Percentiles rank a stretch among this genome's conserved stretches.
Conservation (phyloP, 1,140 invertebrate species). For the Doryteuthis pealeii region DNA sequence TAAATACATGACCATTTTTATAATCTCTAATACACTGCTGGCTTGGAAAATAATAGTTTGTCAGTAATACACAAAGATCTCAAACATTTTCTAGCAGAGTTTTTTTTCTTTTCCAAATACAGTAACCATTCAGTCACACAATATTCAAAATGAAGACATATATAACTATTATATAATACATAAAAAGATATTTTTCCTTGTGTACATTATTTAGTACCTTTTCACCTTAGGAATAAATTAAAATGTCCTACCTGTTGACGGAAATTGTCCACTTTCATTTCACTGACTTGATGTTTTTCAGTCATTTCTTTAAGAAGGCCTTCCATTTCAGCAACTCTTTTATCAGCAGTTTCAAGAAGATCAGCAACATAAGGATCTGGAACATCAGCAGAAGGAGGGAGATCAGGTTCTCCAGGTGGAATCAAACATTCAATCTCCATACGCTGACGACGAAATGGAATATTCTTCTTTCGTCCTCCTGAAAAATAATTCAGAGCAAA, state of each 20-base stretch:
- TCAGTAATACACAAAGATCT: too few species aligned
- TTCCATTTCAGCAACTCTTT: conserved; percentile 52
- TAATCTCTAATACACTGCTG: too few species aligned
- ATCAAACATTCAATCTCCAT: conserved; percentile 58
- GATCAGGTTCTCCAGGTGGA: conserved; percentile 32
- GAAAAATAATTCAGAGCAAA: conserved; percentile 17
- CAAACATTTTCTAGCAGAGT: too few species aligned
- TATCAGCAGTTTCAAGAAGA: conserved; percentile 57
- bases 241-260: conserved; percentile 49
- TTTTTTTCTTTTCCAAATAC: too few species aligned
- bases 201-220: too few species aligned
- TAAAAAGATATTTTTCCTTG: too few species aligned
- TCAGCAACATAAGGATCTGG: conserved; percentile 58
- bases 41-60: too few species aligned
- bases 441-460: conserved; percentile 58
- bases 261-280: conserved; percentile 53
- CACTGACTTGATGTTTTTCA: conserved; percentile 49
- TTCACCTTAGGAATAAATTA: too few species aligned
- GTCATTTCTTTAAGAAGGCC: conserved; percentile 34
- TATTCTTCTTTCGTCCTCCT: conserved; percentile 58
- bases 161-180: too few species aligned
- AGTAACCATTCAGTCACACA: too few species aligned
- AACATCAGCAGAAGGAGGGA: conserved; percentile 24
- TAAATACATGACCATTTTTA: too few species aligned
- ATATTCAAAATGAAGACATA: too few species aligned